Conservation (phyloP, 2,888 invertebrate genomes). For the Timema cristinae region DNA sequence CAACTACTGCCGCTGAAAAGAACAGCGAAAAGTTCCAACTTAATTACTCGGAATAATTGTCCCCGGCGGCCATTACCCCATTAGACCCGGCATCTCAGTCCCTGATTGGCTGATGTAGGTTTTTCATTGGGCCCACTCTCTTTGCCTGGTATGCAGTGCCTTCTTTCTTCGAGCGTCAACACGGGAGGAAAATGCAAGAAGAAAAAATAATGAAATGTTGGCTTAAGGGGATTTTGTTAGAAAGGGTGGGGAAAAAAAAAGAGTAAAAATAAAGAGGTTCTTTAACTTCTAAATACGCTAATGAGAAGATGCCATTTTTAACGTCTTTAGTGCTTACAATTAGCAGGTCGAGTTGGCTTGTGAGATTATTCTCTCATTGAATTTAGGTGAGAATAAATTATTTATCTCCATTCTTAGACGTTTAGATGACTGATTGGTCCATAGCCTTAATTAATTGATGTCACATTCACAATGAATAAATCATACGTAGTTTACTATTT, state of each 20-base stretch:
- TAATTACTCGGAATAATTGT: slow-evolving; percentile 33
- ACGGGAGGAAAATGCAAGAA: background rate
- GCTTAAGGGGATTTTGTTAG: slow-evolving; percentile 2
- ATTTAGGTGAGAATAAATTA: too few relatives aligned
- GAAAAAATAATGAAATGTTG: background rate
- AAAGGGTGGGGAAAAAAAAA: slow-evolving; percentile 4
- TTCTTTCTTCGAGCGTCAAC: too few relatives aligned
- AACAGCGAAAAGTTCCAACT: slow-evolving; percentile 21
- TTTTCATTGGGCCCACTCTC: too few relatives aligned
- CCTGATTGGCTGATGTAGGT: background rate
- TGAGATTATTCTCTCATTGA: background rate
- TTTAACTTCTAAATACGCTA: slow-evolving; percentile 14
- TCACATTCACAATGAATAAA: too few relatives aligned
- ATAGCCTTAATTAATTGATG: too few relatives aligned
- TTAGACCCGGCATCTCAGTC: slow-evolving; percentile 8
- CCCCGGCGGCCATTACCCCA: slow-evolving; percentile 19
- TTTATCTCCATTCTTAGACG: too few relatives aligned
- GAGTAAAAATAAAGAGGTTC: slow-evolving; percentile 6
- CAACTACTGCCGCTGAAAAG: background rate
- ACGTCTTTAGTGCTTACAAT: slow-evolving; percentile 1
- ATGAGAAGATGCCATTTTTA: slow-evolving; percentile 13
- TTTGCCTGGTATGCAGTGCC: too few relatives aligned
- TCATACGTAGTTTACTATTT: too few relatives aligned
- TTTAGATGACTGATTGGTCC: too few relatives aligned
- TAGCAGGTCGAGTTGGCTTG: slow-evolving; percentile 10